These are phyloP conservation scores for Eupithecia subumbrata DNA, from an alignment of 2,888 invertebrate genomes.

Conservation along the genomic window DNA sequence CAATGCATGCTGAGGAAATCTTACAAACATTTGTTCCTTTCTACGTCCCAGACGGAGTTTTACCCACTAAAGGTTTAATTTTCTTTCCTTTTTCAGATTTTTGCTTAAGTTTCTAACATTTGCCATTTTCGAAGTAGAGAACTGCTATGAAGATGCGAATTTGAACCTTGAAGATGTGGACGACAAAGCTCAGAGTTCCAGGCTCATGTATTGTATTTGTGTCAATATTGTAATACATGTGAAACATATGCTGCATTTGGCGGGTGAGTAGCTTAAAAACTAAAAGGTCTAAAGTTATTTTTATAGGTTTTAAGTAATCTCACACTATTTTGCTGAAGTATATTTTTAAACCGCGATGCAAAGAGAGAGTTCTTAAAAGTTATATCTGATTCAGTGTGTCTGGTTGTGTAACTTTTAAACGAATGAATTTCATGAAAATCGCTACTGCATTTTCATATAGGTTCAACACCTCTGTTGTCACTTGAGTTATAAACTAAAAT, in stretches of 20 bases:
- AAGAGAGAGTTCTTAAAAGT: neutral
- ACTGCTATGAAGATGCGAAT: constrained; percentile 63
- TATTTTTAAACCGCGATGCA: neutral
- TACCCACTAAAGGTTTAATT: neutral
- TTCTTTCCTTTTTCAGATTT: constrained; percentile 48
- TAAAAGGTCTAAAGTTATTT: neutral
- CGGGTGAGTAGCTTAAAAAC: constrained; percentile 58
- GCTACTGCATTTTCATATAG: neutral
- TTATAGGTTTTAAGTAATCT: neutral
- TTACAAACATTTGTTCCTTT: too few relatives aligned
- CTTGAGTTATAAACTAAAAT: too few relatives aligned
- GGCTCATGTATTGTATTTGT: constrained; percentile 70
- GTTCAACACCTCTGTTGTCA: too few relatives aligned
- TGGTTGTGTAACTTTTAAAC: neutral
- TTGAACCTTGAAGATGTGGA: constrained; percentile 41
- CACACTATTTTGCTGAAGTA: neutral
- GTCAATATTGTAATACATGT: constrained; percentile 76
- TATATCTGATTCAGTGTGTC: too few relatives aligned
- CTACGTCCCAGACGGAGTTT: neutral
- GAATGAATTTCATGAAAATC: neutral
- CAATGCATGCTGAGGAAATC: too few relatives aligned
- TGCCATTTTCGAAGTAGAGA: constrained; percentile 71
- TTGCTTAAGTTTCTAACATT: constrained; percentile 87
- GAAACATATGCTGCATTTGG: constrained; percentile 80
- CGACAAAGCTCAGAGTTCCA: constrained; percentile 58